Conservation (phyloP, 2,888 invertebrate species). For the Cheilosia vulpina region DNA sequence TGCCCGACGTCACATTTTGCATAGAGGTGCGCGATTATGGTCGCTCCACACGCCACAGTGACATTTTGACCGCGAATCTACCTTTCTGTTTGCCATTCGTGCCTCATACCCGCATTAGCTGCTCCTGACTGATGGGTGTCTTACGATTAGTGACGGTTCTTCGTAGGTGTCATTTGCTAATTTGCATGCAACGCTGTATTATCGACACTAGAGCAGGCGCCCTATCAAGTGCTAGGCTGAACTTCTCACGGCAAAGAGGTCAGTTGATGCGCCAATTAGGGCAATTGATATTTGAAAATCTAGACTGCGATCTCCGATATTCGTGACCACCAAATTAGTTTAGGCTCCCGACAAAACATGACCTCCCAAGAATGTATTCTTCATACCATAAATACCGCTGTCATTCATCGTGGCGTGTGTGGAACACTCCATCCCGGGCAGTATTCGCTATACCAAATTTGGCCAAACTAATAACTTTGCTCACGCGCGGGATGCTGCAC, state of each 20-base stretch:
- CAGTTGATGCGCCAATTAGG: too few species aligned
- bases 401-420: slow-evolving; percentile 61
- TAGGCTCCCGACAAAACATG: slow-evolving; percentile 24
- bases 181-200: neutral
- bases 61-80: slow-evolving; percentile 43
- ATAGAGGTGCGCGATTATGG: slow-evolving; percentile 68
- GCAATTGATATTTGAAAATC: neutral
- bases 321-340: slow-evolving; percentile 18
- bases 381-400: slow-evolving; percentile 54
- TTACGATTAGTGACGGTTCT: neutral
- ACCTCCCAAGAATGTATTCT: slow-evolving; percentile 31
- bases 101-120: neutral
- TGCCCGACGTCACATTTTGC: slow-evolving; percentile 75
- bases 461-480: slow-evolving; percentile 73
- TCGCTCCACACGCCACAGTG: slow-evolving; percentile 64
- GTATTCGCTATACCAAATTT: slow-evolving; percentile 71
- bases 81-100: slow-evolving; percentile 1
- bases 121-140: slow-evolving; percentile 21
- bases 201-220: too few species aligned
- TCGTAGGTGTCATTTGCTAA: neutral
- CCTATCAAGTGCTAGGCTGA: neutral
- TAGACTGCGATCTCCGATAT: neutral
- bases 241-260: neutral
- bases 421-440: slow-evolving; percentile 61
- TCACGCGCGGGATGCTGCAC: slow-evolving; percentile 51